Conservation (phyloP, 2,888 invertebrate genomes). For the Agriopis leucophaearia region DNA sequence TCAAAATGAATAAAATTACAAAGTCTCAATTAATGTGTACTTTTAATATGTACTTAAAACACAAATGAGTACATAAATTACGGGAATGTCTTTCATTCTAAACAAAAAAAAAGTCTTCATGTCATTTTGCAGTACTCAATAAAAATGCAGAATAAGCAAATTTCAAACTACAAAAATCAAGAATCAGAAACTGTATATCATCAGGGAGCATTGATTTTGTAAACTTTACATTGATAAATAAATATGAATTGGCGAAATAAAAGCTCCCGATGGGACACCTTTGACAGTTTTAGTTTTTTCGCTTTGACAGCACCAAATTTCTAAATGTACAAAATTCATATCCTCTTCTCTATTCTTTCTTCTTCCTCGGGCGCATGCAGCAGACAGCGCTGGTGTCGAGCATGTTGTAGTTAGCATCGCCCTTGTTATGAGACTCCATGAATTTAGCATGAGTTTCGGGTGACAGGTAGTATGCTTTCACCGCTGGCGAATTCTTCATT, state of each 20-base stretch:
- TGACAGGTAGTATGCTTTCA: slow-evolving; percentile 88
- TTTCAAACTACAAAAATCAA: not conserved
- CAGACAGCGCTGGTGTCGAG: slow-evolving; percentile 78
- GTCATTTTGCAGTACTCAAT: not conserved
- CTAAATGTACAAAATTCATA: not conserved
- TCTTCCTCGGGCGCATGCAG: slow-evolving; percentile 82
- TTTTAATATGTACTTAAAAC: slow-evolving; percentile 2
- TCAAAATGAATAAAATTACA: not conserved
- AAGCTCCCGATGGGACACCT: too few species aligned
- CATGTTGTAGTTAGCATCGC: slow-evolving; percentile 90
- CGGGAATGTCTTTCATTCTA: slow-evolving; percentile 5
- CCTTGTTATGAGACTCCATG: slow-evolving; percentile 88
- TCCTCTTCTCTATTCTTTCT: slow-evolving; percentile 70
- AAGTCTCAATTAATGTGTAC: not conserved
- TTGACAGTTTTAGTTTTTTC: too few species aligned
- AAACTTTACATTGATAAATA: too few species aligned
- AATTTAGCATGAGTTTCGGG: slow-evolving; percentile 91
- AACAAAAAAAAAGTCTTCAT: not conserved
- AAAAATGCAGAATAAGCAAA: not conserved
- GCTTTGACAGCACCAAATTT: too few species aligned
- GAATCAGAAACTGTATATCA: too few species aligned
- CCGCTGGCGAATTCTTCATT: slow-evolving; percentile 90
- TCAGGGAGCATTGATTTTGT: too few species aligned
- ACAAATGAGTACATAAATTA: not conserved
- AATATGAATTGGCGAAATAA: too few species aligned